Base-by-base conservation (phyloP, 2,888 invertebrate genomes). In the Mimumesa dahlbomi region DNA sequence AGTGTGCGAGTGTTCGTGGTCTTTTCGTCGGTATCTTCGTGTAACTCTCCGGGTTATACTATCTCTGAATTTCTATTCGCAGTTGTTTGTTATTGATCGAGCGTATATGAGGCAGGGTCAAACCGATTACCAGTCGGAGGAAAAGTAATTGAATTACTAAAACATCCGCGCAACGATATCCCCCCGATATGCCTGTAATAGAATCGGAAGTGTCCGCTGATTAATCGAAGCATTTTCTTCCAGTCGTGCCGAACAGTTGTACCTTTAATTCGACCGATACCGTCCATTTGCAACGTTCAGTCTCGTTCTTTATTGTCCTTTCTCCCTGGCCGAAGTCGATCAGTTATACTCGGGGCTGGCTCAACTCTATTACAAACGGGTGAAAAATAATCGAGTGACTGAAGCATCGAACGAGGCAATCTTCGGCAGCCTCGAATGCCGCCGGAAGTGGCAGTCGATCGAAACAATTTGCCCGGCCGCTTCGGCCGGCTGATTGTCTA, bases 391-490 rank as follows among this genome's bases (percentile, higher is more conserved):
- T 75, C 69, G 64, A 71, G 59, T 75, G 48, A 63, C 22, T 57
- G 57, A 42, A 18, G 66, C 42, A 56, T 16, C 52, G n/a, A 59
- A 76, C 67, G 73, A 75, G 65, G 75, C 77, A 80, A 80, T 80
- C 72, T 77, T 77, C 68, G 48, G 49, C 50, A 57, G 46, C 54
- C 66, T 66, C 59, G 70, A 65, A 70, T 57, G 57, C 56, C 56
- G 71, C 62, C 83, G 82, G 83, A 84, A 82, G 80, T 80, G 69
- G 67, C 72, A 84, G 84, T 85, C 82, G 83, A 86, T 86, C 85
- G 81, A 82, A 82, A 85, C 86, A 85, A 86, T 85, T 86, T 83
- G 77, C 81, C 46, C 67, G 68, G 57, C 75, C 75, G 66, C 52
- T 42, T 54, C 68, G 63, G 49, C 59, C 43, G 71, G 79, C 73